Evolutionary conservation across 2,113 vertebrate genomes (phyloP), one percentile per base, ranked within the genome.

Genomic region (Stomatorhinus ivindoensis): DNA sequence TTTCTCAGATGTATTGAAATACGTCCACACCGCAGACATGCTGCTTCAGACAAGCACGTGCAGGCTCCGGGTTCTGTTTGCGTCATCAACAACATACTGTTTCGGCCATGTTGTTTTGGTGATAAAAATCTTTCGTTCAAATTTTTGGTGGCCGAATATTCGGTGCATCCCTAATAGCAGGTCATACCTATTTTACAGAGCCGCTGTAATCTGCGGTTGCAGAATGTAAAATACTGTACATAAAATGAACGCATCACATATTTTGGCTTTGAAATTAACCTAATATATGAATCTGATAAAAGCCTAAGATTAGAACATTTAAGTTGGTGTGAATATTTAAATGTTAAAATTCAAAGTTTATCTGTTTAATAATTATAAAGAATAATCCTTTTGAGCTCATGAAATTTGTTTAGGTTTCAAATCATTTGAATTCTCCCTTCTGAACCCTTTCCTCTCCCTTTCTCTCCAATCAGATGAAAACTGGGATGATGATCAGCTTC

Each of bases 401-500:
- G 44, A 17, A 47, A 1, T 24, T 47, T 44, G 19, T 84, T 39
- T 84, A 19, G 44, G 82, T 46, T 84, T 39, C 6, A 42, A 9
- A 8, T 82, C 19, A 21, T 46, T 82, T 1, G 10, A 8, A 39
- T 39, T 24, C 39, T 84, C 19, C 21, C 44, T 3, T 4, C 24
- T 27, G 44, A 21, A 10, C 39, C 53, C 53, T n/a, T 27, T 65
- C 44, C n/a, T 86, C 53, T 86, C 73, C 69, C 73, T 5, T 8
- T 69, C 94, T 95, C 93, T 85, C 94, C 92, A 95, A 94, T 85
- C 95, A 98, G 97, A 97, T 95, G 97, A 98, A 93, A 97, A 97
- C 95, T 97, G 97, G 97, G 96, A 97, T 88, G 97, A 97, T 88
- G 97, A 97, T 95, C 97, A 98, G 88, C 95, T 97, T 89, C 95